Conservation (phyloP, 2,797 vertebrate species). For the Chiropotes sagulatus region DNA sequence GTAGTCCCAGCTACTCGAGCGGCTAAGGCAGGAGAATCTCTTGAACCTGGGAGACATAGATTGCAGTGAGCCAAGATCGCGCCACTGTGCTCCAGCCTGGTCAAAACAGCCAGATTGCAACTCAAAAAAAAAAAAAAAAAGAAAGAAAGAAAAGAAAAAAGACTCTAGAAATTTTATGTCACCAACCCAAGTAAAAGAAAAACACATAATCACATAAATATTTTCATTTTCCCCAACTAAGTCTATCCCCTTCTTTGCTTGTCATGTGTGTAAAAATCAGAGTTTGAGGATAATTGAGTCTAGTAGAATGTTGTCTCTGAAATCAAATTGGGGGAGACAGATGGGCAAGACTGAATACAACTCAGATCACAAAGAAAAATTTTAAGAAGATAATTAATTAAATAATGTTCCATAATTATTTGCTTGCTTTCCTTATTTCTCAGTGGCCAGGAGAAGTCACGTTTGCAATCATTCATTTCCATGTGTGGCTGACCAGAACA, state of each 20-base stretch:
- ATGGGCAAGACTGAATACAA: not conserved
- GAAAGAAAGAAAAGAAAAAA: not conserved
- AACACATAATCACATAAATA: not conserved
- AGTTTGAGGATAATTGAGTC: not conserved
- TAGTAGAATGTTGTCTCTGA: constrained; percentile 1
- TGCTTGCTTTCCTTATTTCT: constrained; percentile 15
- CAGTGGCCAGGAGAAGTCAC: not conserved
- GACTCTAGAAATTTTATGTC: not conserved
- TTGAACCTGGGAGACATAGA: no score
- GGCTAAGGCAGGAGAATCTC: no score
- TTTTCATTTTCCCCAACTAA: constrained; percentile 24
- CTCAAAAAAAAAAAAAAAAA: no score
- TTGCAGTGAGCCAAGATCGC: no score
- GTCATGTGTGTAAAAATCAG: not conserved
- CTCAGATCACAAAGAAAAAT: not conserved
- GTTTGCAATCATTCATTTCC: not conserved
- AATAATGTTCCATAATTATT: not conserved
- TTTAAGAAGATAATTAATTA: not conserved
- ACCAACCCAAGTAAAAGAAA: constrained; percentile 9
- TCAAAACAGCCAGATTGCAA: no score
- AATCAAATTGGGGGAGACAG: not conserved
- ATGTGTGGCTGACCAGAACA: not conserved
- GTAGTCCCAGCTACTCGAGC: no score
- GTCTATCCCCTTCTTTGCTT: not conserved
- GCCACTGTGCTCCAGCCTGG: no score